A percentile compares a stretch with the other conserved stretches of the same genome.
phyloP scores from a whole-genome alignment of 2,113 vertebrate genomes.

The Meles meles region DNA sequence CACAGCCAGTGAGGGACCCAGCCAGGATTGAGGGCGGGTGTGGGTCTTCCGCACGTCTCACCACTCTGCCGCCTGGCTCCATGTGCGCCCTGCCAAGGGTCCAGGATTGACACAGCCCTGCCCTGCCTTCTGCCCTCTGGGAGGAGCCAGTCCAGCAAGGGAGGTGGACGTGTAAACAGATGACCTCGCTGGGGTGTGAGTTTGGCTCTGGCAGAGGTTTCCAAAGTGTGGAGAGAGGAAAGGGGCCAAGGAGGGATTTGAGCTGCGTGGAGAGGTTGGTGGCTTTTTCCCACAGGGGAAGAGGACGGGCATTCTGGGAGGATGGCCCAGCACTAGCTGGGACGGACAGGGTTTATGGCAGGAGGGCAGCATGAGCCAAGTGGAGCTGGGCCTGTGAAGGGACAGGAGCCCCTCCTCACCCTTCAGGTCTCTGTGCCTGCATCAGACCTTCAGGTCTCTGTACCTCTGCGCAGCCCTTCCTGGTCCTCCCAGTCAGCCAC shows the following conservation, averaged over 20 bases:
- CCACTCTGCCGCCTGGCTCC: rapidly evolving
- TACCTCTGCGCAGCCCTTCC: not conserved
- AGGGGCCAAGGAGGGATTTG: not conserved
- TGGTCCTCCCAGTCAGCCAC: not conserved
- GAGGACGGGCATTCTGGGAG: not conserved
- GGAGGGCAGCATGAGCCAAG: not conserved
- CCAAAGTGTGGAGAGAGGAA: not conserved
- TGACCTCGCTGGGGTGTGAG: not conserved
- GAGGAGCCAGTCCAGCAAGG: not conserved
- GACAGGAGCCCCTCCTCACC: not conserved
- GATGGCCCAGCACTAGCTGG: not conserved
- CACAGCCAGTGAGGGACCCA: not conserved
- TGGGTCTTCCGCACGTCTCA: not conserved
- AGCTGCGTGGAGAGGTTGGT: not conserved
- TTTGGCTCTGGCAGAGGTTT: not conserved
- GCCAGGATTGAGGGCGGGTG: not conserved
- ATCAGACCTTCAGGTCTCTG: not conserved
- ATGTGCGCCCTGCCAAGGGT: not conserved
- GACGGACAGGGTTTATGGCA: not conserved
- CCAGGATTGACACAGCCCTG: not conserved
- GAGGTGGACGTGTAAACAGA: not conserved
- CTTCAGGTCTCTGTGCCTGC: not conserved
- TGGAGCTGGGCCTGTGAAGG: not conserved
- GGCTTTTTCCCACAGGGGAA: not conserved
- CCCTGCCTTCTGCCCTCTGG: not conserved